Evolutionary conservation across 2,113 vertebrate species (phyloP), one percentile per base, ranked within the genome.

Genomic region (Mesocricetus auratus): DNA sequence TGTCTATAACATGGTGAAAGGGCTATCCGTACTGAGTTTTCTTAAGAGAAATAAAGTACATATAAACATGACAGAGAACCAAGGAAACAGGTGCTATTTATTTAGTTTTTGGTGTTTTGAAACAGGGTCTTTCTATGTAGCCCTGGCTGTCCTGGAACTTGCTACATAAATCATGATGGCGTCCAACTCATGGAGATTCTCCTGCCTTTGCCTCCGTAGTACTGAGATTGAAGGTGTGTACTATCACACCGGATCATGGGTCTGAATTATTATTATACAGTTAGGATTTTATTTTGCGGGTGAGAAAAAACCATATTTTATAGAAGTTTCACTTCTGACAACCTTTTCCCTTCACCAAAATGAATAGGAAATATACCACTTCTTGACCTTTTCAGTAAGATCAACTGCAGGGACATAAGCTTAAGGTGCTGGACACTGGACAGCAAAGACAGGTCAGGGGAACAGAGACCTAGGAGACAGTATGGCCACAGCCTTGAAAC

Each of bases 261-360:
- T 31, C 39, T 45, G 39, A 89, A 79, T 83, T 86, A 60, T 64
- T 56, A 94, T 33, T 50, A 47, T 69, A n/a, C 62, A 69, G 33
- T 92, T 86, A 66, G 82, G 74, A 56, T 90, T 93, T 96, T 93
- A 93, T 83, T 83, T 89, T 89, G 1, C 9, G 47, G 56, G 29
- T 56, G 33, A 93, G 74, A 47, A 94, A 96, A 88, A 78, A n/a
- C 10, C 31, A 22, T 39, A n/a, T 36, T 82, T 66, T 66, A 73
- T 56, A 60, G 47, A 5, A 26, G 60, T 47, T 75, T 66, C 21
- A 79, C 50, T 42, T 26, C 33, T 0, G 60, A 66, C 9, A 60
- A 29, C 50, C 17, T 39, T 33, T 19, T 60, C 77, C 47, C n/a
- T 94, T 60, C 22, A 9, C 69, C 11, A 17, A 21, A 22, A 47